Evolutionary conservation across 1,140 invertebrate genomes (phyloP).

Genomic region (Diorhabda sublineata): DNA sequence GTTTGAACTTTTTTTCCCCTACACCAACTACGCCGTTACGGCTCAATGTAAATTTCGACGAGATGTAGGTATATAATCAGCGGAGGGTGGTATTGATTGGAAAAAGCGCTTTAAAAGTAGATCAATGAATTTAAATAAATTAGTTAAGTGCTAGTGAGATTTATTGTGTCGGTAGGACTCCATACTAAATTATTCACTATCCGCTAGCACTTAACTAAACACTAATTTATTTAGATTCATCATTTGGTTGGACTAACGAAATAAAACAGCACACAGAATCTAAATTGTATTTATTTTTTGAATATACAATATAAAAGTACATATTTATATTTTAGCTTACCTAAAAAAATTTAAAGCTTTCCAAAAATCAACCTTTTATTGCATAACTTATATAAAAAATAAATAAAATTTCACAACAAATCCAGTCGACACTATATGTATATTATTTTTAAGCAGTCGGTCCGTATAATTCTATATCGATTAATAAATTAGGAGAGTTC

Average conservation of each 20-base stretch:
- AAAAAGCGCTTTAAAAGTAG: no score
- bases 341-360: constrained; percentile 13
- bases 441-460: neutral
- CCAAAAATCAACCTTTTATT: constrained; percentile 8
- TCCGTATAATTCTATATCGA: neutral
- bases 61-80: no score
- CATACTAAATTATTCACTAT: no score
- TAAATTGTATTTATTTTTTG: neutral
- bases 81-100: no score
- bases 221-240: no score
- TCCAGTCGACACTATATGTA: constrained; percentile 4
- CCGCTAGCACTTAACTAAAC: no score
- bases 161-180: no score
- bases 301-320: neutral
- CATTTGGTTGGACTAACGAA: neutral
- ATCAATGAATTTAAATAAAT: no score
- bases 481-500: neutral
- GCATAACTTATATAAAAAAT: constrained; percentile 3
- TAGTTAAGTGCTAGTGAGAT: no score
- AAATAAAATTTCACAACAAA: constrained; percentile 7
- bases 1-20: no score
- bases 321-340: neutral
- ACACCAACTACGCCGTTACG: no score
- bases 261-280: neutral
- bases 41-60: no score